Evolutionary conservation across 1,140 invertebrate genomes (phyloP), one percentile per base, ranked within the genome.

Genomic region (Oryzaephilus surinamensis): DNA sequence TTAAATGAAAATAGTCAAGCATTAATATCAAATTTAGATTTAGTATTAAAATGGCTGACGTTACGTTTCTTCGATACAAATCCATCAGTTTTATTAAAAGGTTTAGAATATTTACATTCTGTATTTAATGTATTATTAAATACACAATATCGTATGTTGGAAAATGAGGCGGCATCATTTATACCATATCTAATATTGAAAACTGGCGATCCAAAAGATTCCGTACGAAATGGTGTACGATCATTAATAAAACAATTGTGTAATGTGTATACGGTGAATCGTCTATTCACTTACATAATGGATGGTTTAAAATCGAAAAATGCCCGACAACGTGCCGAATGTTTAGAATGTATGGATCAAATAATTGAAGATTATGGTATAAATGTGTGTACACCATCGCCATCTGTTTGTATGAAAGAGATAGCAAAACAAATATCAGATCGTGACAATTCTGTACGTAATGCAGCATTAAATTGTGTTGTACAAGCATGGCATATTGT

Each of bases 41-140:
- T 99, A 24, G 82, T 98, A 40, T 68, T 99, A 7, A 96, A 95
- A 62, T 99, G 96, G 96, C 60, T 97, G 41, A 96, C 93, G 0
- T 61, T 98, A 10, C 70, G 94, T 45, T 98, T 98, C 63, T 97
- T 96, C 54, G 95, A 98, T 67, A 98, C 95, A 6, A 99, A 98
- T 70, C 94, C 95, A 12, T 93, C 91, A 15, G 94, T 98, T 17
- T 70, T 98, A 18, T 70, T 97, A 33, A 94, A 93, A 72, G 89
- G 86, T 28, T 65, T 99, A 32, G 94, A 98, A 49, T 97, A 96
- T 66, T 65, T 97, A 5, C 76, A 80, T 37, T 63, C 73, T 19
- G 79, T 96, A 12, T 95, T 97, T 60, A 75, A 74, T 40, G 70
- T 79, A 48, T 67, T 96, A 3, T 79, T 81, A 13, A 77, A 84